These are phyloP conservation scores for Scomber colias DNA, from an alignment of 2,113 vertebrate species.

Conservation along the genomic window DNA sequence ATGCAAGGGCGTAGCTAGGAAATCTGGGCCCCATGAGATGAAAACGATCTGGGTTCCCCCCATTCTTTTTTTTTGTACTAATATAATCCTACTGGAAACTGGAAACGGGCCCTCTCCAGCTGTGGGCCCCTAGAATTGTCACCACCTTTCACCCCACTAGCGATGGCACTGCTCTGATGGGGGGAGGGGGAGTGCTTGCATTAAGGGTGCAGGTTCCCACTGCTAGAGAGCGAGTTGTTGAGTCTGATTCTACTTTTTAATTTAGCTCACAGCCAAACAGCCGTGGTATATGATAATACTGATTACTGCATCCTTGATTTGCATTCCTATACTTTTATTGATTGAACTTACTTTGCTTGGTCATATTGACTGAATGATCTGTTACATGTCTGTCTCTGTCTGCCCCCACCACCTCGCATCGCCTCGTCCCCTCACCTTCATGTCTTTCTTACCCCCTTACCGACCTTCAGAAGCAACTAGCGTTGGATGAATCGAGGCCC, in stretches of 20 bases:
- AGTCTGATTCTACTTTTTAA: slow-evolving; percentile 31
- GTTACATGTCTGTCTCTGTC: slow-evolving; percentile 64
- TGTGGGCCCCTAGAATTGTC: slow-evolving; percentile 31
- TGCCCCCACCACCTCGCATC: slow-evolving; percentile 28
- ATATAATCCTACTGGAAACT: slow-evolving; percentile 33
- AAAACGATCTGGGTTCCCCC: slow-evolving; percentile 39
- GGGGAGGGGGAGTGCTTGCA: not conserved
- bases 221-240: slow-evolving; percentile 46
- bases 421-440: slow-evolving; percentile 39
- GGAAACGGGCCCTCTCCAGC: slow-evolving; percentile 11
- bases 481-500: slow-evolving; percentile 51
- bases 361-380: slow-evolving; percentile 77
- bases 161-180: slow-evolving; percentile 39
- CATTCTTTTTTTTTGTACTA: slow-evolving; percentile 10
- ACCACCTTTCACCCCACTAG: slow-evolving; percentile 40
- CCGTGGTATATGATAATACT: slow-evolving; percentile 57
- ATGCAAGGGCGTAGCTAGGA: slow-evolving; percentile 45
- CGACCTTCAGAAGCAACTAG: slow-evolving; percentile 71
- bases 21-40: slow-evolving; percentile 44
- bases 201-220: slow-evolving; percentile 35
- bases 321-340: slow-evolving; percentile 72
- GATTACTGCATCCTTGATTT: slow-evolving; percentile 74
- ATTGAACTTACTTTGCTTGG: slow-evolving; percentile 75
- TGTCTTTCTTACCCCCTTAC: slow-evolving; percentile 51
- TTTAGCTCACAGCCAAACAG: slow-evolving; percentile 66